Evolutionary conservation across 2,888 invertebrate species (phyloP), one percentile per base, ranked within the genome.

Genomic region (Unio pictorum): DNA sequence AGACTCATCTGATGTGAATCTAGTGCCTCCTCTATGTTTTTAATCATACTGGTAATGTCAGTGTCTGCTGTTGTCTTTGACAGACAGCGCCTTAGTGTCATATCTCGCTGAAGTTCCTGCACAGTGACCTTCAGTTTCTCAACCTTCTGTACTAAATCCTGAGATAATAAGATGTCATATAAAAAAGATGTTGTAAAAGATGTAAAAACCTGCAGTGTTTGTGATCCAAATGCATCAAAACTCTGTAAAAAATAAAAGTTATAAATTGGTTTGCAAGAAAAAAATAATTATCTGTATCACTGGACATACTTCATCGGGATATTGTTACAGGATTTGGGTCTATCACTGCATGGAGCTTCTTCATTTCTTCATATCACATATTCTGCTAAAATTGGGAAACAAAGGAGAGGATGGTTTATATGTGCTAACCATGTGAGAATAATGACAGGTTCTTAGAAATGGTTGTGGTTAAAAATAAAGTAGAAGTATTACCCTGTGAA

Each of bases 101-200:
- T 92, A 85, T 95, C 94, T 67, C 93, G 90, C 84, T 94, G 94
- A 54, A 94, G 88, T 79, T 94, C 94, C 63, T 93, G 92, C 11
- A 94, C 92, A 74, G 93, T 92, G 17, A 69, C 75, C 72, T 87
- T 87, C 68, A 87, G 66, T 18, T 80, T 80, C 62, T 87, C 86
- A 8, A 86, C 81, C 55, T 74, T 79, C 66, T 81, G 82, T 61
- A 84, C 78, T 61, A 85, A 61, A 30, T 83, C 83, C 86, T 86
- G 70, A 2, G 63, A 62, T 45, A 11, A 11, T 45, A 45, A 45
- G 8, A 45, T 11, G 11, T 45, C 45, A 45, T 45, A 11, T 4
- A 61, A n/a, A 18, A 2, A 45, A 23, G 23, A 23, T 23, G 23
- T 23, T 23, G 23, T 23, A 23, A 23, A n/a, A 55, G 45, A 45